A percentile compares a stretch with the other conserved stretches of the same genome.
Conservation (phyloP, 2,888 invertebrate species). For the Platycnemis pennipes region DNA sequence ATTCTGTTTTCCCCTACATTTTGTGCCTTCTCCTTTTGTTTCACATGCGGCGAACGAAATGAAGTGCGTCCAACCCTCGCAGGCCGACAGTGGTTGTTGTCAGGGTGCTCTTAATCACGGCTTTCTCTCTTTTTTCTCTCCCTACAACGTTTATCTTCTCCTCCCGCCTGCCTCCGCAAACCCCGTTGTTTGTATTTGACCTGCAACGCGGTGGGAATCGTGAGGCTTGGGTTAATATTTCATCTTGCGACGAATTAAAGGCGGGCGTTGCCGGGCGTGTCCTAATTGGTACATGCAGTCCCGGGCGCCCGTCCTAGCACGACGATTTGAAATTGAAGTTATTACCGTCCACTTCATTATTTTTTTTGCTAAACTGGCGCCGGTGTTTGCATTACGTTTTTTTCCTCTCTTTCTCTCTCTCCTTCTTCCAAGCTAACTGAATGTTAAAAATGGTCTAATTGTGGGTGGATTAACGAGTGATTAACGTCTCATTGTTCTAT, state of each 20-base stretch:
- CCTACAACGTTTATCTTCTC: neutral
- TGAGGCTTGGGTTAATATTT: neutral
- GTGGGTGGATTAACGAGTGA: neutral
- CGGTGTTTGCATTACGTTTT: neutral
- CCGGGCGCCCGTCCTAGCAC: neutral
- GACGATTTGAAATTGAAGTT: constrained; percentile 9
- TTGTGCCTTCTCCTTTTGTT: neutral
- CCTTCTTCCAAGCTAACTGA: neutral
- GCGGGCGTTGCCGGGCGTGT: neutral
- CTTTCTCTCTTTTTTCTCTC: neutral
- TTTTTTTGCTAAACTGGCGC: neutral
- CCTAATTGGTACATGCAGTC: neutral
- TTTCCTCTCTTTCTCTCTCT: neutral
- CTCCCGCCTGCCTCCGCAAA: neutral
- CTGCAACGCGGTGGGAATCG: neutral
- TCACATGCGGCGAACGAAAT: neutral
- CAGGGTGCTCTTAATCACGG: neutral
- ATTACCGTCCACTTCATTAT: neutral
- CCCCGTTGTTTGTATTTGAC: neutral
- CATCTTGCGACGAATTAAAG: constrained; percentile 20
- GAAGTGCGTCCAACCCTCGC: neutral
- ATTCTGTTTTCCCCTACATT: neutral
- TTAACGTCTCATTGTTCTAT: neutral
- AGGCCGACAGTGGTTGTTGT: neutral
- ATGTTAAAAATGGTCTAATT: too few relatives aligned